These are phyloP conservation scores for Parotocinclus haroldoi DNA, from an alignment of 2,797 vertebrate genomes.

Conservation along the genomic window DNA sequence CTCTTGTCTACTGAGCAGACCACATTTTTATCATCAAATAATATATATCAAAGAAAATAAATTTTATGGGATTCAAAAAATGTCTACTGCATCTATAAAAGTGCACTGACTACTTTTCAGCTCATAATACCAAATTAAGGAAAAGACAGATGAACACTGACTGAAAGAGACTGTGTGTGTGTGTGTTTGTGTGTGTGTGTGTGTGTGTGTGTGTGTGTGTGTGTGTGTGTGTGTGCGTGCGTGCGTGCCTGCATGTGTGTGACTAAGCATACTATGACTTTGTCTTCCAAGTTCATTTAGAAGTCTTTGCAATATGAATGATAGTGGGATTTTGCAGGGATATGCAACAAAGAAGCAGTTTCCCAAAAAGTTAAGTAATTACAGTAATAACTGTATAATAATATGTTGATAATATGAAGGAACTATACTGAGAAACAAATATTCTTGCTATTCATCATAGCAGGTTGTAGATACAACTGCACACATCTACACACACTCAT, in stretches of 20 bases:
- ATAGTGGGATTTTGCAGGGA: slow-evolving; percentile 42
- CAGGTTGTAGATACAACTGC: slow-evolving; percentile 25
- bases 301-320: slow-evolving; percentile 44
- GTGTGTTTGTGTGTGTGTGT: slow-evolving; percentile 12
- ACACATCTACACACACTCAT: slow-evolving; percentile 19
- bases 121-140: slow-evolving; percentile 43
- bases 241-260: no score
- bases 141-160: slow-evolving; percentile 25
- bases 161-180: slow-evolving; percentile 26
- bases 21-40: slow-evolving; percentile 27
- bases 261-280: slow-evolving; percentile 32
- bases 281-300: slow-evolving; percentile 56
- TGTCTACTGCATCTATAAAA: slow-evolving; percentile 35
- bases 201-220: slow-evolving; percentile 13
- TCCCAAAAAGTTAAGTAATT: slow-evolving; percentile 33
- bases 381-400: slow-evolving; percentile 32
- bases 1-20: slow-evolving; percentile 61
- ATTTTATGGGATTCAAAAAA: slow-evolving; percentile 49
- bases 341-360: slow-evolving; percentile 49
- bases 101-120: slow-evolving; percentile 39
- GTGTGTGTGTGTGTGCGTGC: slow-evolving; percentile 9
- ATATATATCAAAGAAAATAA: slow-evolving; percentile 38
- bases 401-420: slow-evolving; percentile 21
- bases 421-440: slow-evolving; percentile 39
- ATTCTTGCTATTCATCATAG: slow-evolving; percentile 24